A percentile compares a stretch with the other conserved stretches of the same genome.
Evolutionary conservation across 2,113 vertebrate genomes (phyloP).

Genomic region (Onychostruthus taczanowskii): DNA sequence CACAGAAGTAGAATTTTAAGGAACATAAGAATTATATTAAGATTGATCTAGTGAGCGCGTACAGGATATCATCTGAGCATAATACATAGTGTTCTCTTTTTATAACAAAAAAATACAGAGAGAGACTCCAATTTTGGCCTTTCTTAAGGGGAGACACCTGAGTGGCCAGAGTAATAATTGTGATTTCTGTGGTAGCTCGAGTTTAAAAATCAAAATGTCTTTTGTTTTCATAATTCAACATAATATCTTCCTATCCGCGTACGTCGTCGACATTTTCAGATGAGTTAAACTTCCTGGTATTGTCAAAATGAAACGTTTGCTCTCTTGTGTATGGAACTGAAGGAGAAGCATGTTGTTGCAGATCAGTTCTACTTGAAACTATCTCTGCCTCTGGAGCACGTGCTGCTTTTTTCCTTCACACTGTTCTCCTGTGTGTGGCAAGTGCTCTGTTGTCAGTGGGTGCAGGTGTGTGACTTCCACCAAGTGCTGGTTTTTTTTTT

Average conservation of each 20-base stretch:
- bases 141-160: neutral
- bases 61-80: neutral
- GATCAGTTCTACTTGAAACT: neutral
- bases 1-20: neutral
- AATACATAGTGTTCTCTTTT: neutral
- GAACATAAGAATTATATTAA: neutral
- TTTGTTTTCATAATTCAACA: neutral
- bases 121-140: accelerated
- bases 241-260: neutral
- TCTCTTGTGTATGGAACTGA: neutral
- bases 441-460: neutral
- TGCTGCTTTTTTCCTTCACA: neutral
- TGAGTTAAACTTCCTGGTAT: neutral
- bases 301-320: neutral
- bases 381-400: neutral
- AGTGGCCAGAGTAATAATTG: neutral
- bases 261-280: accelerated
- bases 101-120: neutral
- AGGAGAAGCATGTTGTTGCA: neutral
- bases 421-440: neutral
- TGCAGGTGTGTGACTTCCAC: neutral
- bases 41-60: neutral
- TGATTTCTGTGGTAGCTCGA: neutral
- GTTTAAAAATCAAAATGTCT: neutral
- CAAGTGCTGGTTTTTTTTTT: neutral